Conservation (phyloP, 1,140 invertebrate genomes). For the Antheraea mylitta region DNA sequence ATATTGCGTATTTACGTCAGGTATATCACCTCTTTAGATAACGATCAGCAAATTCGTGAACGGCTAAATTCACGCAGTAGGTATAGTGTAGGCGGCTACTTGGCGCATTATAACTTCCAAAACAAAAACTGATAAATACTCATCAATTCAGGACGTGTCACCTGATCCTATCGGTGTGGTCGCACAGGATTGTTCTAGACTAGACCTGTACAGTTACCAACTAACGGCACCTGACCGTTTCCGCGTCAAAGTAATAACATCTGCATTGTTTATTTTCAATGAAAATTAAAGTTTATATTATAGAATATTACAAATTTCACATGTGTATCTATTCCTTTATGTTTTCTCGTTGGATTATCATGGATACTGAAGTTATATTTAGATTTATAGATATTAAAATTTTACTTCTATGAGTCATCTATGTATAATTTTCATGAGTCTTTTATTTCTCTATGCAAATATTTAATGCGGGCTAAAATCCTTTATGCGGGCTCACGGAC, state of each 20-base stretch:
- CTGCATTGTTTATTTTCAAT: constrained; percentile 55
- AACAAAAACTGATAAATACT: constrained; percentile 37
- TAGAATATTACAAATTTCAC: not conserved
- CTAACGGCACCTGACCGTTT: constrained; percentile 69
- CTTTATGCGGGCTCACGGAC: no score
- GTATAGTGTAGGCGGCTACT: not conserved
- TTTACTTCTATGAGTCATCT: no score
- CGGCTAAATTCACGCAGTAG: not conserved
- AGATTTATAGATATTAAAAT: no score
- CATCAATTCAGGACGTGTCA: constrained; percentile 73
- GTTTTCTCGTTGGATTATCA: not conserved
- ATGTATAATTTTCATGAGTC: no score
- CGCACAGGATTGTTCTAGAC: constrained; percentile 71
- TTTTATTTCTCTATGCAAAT: no score
- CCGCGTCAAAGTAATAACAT: constrained; percentile 63
- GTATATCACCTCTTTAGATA: not conserved
- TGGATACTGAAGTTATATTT: no score
- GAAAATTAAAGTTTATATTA: constrained; percentile 30
- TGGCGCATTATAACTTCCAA: constrained; percentile 9
- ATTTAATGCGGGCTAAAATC: no score
- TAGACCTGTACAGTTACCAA: constrained; percentile 70
- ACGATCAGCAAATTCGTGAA: not conserved
- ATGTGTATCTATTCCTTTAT: not conserved
- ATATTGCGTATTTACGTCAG: not conserved
- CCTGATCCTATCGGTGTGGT: constrained; percentile 54